phyloP scores from a whole-genome alignment of 2,888 invertebrate genomes.

The Nymphalis c-album region DNA sequence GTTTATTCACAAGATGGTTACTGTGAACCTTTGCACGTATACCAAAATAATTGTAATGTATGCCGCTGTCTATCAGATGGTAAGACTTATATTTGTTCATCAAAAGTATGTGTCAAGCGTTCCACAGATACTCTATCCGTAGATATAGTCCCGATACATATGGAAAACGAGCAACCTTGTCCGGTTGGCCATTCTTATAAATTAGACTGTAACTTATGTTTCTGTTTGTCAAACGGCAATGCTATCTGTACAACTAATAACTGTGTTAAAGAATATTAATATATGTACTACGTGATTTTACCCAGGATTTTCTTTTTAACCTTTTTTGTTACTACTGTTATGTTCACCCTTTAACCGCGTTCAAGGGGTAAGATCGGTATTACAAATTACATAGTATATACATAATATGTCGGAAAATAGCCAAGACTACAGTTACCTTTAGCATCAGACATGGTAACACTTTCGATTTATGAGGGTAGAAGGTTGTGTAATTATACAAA shows the following conservation, averaged over 20 bases:
- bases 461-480: too few species aligned
- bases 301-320: too few species aligned
- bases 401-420: too few species aligned
- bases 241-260: constrained; percentile 60
- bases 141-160: constrained; percentile 58
- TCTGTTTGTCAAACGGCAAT: constrained; percentile 63
- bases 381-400: too few species aligned
- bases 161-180: constrained; percentile 48
- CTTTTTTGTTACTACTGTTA: too few species aligned
- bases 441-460: too few species aligned
- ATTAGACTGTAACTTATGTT: constrained; percentile 65
- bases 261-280: constrained; percentile 42
- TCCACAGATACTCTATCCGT: constrained; percentile 42
- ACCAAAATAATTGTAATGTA: constrained; percentile 57
- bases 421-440: too few species aligned
- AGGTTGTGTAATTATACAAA: too few species aligned
- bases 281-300: not conserved
- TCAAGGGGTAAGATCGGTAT: too few species aligned
- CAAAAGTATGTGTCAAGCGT: constrained; percentile 44
- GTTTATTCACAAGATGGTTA: constrained; percentile 53
- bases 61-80: constrained; percentile 62
- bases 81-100: constrained; percentile 54
- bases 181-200: constrained; percentile 57
- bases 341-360: too few species aligned
- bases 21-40: constrained; percentile 61